phyloP scores from a whole-genome alignment of 2,797 vertebrate genomes.

The Uromys caudimaculatus region DNA sequence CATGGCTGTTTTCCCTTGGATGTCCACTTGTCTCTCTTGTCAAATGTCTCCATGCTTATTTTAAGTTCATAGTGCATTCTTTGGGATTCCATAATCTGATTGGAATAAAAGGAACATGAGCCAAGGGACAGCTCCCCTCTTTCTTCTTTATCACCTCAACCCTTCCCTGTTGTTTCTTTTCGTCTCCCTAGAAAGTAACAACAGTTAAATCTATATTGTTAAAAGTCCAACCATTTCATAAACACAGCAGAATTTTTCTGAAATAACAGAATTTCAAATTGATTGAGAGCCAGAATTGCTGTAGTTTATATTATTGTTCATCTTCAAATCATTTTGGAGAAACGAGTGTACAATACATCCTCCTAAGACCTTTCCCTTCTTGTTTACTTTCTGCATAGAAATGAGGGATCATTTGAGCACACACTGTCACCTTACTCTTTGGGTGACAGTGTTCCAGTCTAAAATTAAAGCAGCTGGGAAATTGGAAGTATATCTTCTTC shows the following conservation, averaged over 20 bases:
- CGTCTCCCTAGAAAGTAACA: neutral
- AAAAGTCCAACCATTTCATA: neutral
- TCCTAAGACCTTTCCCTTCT: neutral
- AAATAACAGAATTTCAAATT: slow-evolving; percentile 47
- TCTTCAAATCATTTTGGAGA: slow-evolving; percentile 9
- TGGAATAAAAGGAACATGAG: neutral
- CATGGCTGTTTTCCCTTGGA: neutral
- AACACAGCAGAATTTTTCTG: slow-evolving; percentile 9
- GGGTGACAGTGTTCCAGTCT: neutral
- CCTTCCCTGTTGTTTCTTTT: rapidly evolving
- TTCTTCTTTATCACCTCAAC: neutral
- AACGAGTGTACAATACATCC: neutral
- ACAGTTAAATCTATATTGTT: neutral
- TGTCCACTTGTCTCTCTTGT: neutral
- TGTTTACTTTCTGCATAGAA: neutral
- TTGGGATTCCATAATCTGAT: neutral
- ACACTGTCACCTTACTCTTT: neutral
- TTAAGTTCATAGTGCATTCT: neutral
- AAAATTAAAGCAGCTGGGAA: neutral
- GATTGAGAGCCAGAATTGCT: neutral
- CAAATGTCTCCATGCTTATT: neutral
- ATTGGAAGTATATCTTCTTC: neutral
- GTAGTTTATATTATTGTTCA: slow-evolving; percentile 11
- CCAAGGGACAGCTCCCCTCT: neutral
- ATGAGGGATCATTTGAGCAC: neutral